Base-by-base conservation (phyloP, 2,888 invertebrate species). In the Sclerodermus sp. region DNA sequence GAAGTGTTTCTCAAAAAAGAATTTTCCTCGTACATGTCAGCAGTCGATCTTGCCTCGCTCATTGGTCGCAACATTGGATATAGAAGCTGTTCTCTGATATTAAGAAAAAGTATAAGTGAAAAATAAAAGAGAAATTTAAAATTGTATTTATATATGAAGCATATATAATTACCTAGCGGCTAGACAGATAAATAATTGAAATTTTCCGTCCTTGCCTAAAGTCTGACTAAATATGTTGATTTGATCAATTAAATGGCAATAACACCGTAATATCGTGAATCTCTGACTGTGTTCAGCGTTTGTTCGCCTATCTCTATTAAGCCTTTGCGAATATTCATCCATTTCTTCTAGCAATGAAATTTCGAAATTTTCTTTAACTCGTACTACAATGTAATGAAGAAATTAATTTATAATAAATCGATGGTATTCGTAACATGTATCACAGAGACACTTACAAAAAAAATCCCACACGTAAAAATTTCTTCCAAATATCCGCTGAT, bases 381-480 rank as follows among this genome's bases (percentile, higher is more conserved):
- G 84, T 47, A 89, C 91, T 91, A 78, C 44, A 79, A 78, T 3
- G 8, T 23, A 23, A 23, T 52, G 51, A 56, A 66, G 57, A 53
- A 53, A n/a, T 48, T n/a, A 42, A n/a, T n/a, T n/a, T n/a, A n/a
- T n/a, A n/a, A 17, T n/a, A 44, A 14, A 1, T 39, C 12, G 30
- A 13, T 39, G 38, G 15, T 42, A n/a, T n/a, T n/a, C n/a, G n/a
- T n/a, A n/a, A n/a, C n/a, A n/a, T n/a, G 13, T n/a, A 8, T 12
- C 4, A 34, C 12, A 34, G 10, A 34, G 10, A 34, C 34, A 78
- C 82, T 82, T 80, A 96, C 96, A 90, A 72, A 98, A 89, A 80
- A 93, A 99, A 79, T 99, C 98, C 99, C 99, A 99, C 58, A 98
- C 88, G 76, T 95, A 98, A 61, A 96, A 87, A 81, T 96, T 96